Evolutionary conservation across 2,888 invertebrate species (phyloP).

Genomic region (Electrophaes corylata): DNA sequence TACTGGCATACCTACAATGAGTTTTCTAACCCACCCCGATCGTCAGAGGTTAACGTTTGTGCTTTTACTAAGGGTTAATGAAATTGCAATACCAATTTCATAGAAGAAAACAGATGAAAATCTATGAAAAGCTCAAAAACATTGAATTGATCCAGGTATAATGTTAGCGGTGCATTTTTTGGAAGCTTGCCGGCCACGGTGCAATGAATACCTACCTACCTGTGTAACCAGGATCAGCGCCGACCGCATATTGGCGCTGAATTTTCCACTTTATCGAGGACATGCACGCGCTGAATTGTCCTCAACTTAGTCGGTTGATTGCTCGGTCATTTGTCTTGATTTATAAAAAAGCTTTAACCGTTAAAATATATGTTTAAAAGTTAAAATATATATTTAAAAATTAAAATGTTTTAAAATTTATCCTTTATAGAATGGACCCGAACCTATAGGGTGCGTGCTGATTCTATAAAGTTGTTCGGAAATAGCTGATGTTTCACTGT

Average conservation of each 20-base stretch:
- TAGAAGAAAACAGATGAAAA: neutral
- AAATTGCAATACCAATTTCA: neutral
- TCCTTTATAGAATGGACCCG: too few relatives aligned
- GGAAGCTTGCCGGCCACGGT: conserved; percentile 36
- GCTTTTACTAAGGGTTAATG: neutral
- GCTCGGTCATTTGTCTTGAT: conserved; percentile 5
- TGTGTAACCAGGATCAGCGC: conserved; percentile 46
- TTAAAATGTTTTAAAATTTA: too few relatives aligned
- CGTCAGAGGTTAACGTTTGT: neutral
- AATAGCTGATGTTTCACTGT: too few relatives aligned
- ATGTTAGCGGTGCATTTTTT: conserved; percentile 33
- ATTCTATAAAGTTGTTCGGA: too few relatives aligned
- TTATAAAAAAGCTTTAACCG: neutral
- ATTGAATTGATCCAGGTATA: conserved; percentile 3
- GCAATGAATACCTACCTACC: conserved; percentile 20
- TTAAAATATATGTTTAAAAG: too few relatives aligned
- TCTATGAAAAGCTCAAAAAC: conserved; percentile 10
- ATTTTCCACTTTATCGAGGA: conserved; percentile 47
- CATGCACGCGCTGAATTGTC: conserved; percentile 26
- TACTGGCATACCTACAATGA: conserved; percentile 5
- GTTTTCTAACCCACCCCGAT: neutral
- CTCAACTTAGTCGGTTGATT: conserved; percentile 18
- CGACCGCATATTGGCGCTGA: conserved; percentile 49
- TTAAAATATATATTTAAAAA: too few relatives aligned
- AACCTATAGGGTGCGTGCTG: too few relatives aligned